Evolutionary conservation across 2,113 vertebrate species (phyloP), one percentile per base, ranked within the genome.

Genomic region (Callospermophilus lateralis): DNA sequence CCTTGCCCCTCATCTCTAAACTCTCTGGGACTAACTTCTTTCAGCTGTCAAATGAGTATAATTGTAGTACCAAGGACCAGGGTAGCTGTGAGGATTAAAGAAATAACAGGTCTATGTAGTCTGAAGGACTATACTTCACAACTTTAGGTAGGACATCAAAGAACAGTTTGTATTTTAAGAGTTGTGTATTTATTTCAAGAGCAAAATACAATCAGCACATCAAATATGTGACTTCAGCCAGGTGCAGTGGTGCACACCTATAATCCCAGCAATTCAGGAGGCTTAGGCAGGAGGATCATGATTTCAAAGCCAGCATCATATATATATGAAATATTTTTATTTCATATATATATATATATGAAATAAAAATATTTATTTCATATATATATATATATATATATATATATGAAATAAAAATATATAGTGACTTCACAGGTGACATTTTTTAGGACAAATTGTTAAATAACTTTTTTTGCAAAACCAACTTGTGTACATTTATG

Each of bases 401-500:
- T 45, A 45, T 8, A 45, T 45, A 6, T 42, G 42, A 45, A 45
- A 45, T 45, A 45, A 45, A 45, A 45, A 45, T 45, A 45, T 45
- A 45, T 45, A 45, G 45, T 45, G 73, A 91, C 61, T 96, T 80
- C 86, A 84, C 19, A 84, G 51, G 67, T 63, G 12, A 73, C 65
- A 84, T 8, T 81, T 67, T 51, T 77, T 85, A 89, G n/a, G 58
- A 79, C 28, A 79, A 89, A 16, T 84, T 91, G 61, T 84, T 70
- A 68, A 65, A 80, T 87, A 80, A 53, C 26, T 74, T 94, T 79
- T 93, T 94, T 93, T 95, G 70, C 73, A 81, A 86, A 89, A 83
- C 19, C 70, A 28, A 19, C 51, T 76, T 94, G 3, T 89, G 58
- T 39, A 95, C 39, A 61, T 15, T 34, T 79, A 86, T 77, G 42